Conservation (phyloP, 2,888 invertebrate genomes). For the Idaea biselata region DNA sequence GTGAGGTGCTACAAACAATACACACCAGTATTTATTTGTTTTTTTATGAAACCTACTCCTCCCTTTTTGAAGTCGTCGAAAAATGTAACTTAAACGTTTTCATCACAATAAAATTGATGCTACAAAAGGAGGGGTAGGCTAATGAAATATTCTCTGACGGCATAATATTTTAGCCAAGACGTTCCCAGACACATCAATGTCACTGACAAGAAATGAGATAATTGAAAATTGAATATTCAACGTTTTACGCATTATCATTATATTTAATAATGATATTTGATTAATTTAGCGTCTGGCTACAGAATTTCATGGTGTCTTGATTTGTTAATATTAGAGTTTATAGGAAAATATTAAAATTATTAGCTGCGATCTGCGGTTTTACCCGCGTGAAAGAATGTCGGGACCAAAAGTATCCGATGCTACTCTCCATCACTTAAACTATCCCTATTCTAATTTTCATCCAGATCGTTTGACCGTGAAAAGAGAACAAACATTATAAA, state of each 20-base stretch:
- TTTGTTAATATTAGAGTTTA: background rate
- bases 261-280: background rate
- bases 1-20: too few species aligned
- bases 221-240: conserved; percentile 5
- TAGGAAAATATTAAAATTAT: too few species aligned
- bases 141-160: conserved; percentile 57
- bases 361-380: background rate
- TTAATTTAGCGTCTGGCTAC: background rate
- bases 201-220: conserved; percentile 10
- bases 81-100: background rate
- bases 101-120: background rate
- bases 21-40: too few species aligned
- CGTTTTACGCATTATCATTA: background rate
- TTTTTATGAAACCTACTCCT: too few species aligned
- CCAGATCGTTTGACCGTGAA: too few species aligned
- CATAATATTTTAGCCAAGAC: conserved; percentile 44
- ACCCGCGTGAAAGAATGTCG: too few species aligned
- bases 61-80: too few species aligned
- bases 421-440: too few species aligned
- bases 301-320: background rate
- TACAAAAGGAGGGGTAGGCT: conserved; percentile 15
- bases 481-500: too few species aligned
- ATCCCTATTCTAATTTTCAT: too few species aligned
- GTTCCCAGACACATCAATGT: conserved; percentile 5
- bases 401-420: too few species aligned